Evolutionary conservation across 2,113 vertebrate species (phyloP), one percentile per base, ranked within the genome.

Genomic region (Paratilapia polleni): DNA sequence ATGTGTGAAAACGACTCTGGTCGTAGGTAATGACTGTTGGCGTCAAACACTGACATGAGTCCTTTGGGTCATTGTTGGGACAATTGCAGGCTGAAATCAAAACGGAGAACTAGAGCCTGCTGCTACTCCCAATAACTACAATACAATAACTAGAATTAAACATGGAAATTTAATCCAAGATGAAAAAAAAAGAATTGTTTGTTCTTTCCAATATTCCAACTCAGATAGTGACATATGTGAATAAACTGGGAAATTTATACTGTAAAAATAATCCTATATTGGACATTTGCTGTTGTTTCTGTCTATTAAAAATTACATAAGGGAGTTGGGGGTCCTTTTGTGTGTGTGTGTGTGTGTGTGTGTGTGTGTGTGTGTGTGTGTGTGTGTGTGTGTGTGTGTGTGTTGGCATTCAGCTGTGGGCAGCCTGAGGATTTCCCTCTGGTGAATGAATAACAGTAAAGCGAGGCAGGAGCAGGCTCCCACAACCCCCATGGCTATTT

Each of bases 401-500:
- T 91, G 91, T 34, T 68, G 82, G 92, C 38, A 87, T 91, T 87
- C 86, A 88, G 78, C 85, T 77, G 75, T 49, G 47, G 57, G 58
- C 80, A 47, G 75, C 64, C 77, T 49, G 49, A 91, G 85, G 89
- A 89, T 91, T 89, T 92, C 82, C 74, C 89, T 28, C 78, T 81
- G 41, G 58, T 90, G 74, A 87, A 90, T 91, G 88, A 92, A 86
- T 89, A 90, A 87, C 83, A 90, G 83, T 38, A 76, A 59, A 60
- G 56, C 47, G 80, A 74, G 62, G 82, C 79, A 84, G 82, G 77
- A 83, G 47, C 82, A 87, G 61, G 81, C 83, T 85, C 90, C 62
- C 88, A 84, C 89, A 86, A 68, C 90, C 86, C 89, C 91, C 89
- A 82, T 36, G 59, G 80, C 78, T 89, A 66, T 89, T 92, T 81